Base-by-base conservation (phyloP, 2,888 invertebrate species). In the Drosophila kanekoi region DNA sequence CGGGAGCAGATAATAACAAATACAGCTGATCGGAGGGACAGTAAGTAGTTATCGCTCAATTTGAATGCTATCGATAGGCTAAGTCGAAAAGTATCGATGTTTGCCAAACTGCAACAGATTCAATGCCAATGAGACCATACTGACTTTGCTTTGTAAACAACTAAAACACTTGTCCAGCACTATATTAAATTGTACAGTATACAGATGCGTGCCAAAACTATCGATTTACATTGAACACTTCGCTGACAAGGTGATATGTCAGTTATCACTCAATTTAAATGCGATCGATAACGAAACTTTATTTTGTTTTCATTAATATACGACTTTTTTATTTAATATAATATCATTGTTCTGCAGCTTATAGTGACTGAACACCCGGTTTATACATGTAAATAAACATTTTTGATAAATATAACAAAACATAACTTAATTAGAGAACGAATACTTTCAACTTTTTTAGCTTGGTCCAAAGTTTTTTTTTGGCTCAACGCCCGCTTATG, bases 1-100 rank as follows among this genome's bases (percentile, higher is more conserved):
- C 48, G 48, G 38, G 9, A 14, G 10, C 60, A 79, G 79, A 81
- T 82, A 85, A 83, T 67, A 83, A 85, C 77, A 85, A 84, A 68
- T 53, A 67, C 83, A 83, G 82, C 83, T 83, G 83, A 62, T 72
- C 11, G 23, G 5, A 2, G 38, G 14, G 6, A 18, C 37, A 10
- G 18, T 23, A 37, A 20, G 11, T 13, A 32, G 33, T 44, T 38
- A 44, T 71, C 38, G 52, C 10, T 20, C 5, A 14, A 47, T 38
- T 49, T 37, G 13, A 40, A 38, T 16, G 28, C 1, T 58, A 65
- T 73, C 73, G 73, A 43, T 44, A 33, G 9, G 9, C 20, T 1
- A 8, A 16, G 11, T 16, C 9, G 13, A 14, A 0, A 41, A 10
- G 13, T 35, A 43, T 59, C 51, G 59, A 41, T 53, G 14, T 1